Evolutionary conservation across 2,797 vertebrate genomes (phyloP), one percentile per base, ranked within the genome.

Genomic region (Chelmon rostratus): DNA sequence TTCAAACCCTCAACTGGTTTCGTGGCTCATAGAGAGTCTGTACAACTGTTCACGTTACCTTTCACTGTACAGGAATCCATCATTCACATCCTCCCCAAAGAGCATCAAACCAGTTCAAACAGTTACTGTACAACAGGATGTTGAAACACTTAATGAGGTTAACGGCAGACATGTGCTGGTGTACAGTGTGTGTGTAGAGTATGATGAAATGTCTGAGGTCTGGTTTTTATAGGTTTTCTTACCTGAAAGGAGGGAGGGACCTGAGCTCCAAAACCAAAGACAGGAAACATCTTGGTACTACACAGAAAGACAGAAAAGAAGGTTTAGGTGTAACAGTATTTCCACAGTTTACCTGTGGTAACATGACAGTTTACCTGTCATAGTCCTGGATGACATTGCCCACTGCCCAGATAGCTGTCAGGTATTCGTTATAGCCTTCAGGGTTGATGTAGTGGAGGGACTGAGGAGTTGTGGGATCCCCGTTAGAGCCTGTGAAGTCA

Each of bases 221-320:
- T 37, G 12, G 21, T 65, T 8, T 21, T 25, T 40, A 9, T 15
- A 5, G 35, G 13, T 25, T 25, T 69, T 71, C 37, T 38, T 95
- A 98, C 98, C 95, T 97, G 95, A 95, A 95, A 96, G 21, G 88
- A 89, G 42, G 97, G 97, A 75, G 98, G 98, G 61, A 99, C 80
- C 91, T 98, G 96, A 35, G 98, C 98, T 84, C 98, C 98, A 91
- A 99, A 99, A 28, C 98, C 98, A 94, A 99, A 98, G 19, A 97
- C 97, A 74, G 98, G 98, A 88, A 99, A 99, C 96, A 97, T 96
- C 93, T 98, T 99, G 90, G 96, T 97, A 83, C 98, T 99, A 78
- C 78, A 92, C 38, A 68, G 37, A 79, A 78, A 66, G 77, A 64
- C 3, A 71, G 42, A 57, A 31, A 76, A 6, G 16, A 40, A 47